Percentiles rank a stretch among this genome's conserved stretches.
Conservation (phyloP, 2,797 vertebrate species). For the Danio kyathit region DNA sequence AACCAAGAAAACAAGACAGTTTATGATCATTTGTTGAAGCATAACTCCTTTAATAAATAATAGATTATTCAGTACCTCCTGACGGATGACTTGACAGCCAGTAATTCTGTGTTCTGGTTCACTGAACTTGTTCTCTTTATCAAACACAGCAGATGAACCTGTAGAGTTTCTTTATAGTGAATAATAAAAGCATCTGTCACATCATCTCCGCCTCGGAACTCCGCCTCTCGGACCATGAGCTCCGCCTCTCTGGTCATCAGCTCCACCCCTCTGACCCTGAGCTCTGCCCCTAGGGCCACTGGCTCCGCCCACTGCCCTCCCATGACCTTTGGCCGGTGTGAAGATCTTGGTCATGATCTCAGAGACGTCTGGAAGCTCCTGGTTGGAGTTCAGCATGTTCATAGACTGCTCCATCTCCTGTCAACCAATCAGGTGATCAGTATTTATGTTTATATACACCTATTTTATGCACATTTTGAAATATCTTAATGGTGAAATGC, state of each 20-base stretch:
- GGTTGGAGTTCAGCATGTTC: constrained; percentile 99
- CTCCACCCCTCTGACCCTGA: too few species aligned
- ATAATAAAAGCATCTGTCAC: background rate
- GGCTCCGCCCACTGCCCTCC: background rate
- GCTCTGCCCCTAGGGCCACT: background rate
- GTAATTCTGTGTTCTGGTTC: background rate
- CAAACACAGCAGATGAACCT: background rate
- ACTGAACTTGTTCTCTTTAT: background rate
- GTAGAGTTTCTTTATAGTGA: background rate
- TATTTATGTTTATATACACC: too few species aligned
- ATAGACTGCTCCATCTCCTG: constrained; percentile 99
- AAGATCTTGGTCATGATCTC: constrained; percentile 99
- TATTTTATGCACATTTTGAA: too few species aligned
- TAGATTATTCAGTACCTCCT: too few species aligned
- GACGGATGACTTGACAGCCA: background rate
- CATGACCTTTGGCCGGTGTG: constrained; percentile 68
- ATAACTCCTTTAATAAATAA: background rate
- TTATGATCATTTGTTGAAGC: background rate
- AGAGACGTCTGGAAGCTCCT: constrained; percentile 96
- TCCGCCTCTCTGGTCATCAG: too few species aligned
- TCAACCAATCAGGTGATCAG: background rate
- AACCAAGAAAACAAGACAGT: background rate
- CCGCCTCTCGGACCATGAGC: background rate
- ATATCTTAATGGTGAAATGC: too few species aligned
- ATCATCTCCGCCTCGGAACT: background rate